Base-by-base conservation (phyloP, 2,888 invertebrate genomes). In the Alentia gelatinosa region DNA sequence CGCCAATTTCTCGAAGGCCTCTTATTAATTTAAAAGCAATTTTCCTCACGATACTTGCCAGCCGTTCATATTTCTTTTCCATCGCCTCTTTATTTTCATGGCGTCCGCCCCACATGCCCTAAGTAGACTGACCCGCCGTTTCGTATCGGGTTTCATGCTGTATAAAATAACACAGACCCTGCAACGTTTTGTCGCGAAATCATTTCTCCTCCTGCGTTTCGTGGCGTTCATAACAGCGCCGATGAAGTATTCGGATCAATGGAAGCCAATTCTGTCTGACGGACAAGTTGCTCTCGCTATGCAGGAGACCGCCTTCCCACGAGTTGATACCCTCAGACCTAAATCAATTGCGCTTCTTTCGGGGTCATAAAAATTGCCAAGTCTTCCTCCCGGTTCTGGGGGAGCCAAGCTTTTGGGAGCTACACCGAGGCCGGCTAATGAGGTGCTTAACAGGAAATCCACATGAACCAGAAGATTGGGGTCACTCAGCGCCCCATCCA, bases 361-460 rank as follows among this genome's bases (percentile, higher is more conserved):
- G 26, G 5, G 23, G 79, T 79, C 12, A 79, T 79, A 79, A 79
- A 79, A 79, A 19, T 35, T 1, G 26, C 15, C 15, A 9, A 79
- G 37, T 56, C 56, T 19, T 56, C 56, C n/a, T 3, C 56, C n/a
- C 56, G 12, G n/a, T 56, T n/a, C 5, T 3, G 9, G 37, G 35
- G 35, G 79, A 79, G 7, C 79, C 39, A 23, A 15, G 7, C 79
- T 79, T 19, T 56, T 19, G 79, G 1, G 35, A 5, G 19, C 79
- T 79, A 37, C 39, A 30, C 30, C 33, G 30, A 30, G 68, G 30
- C 5, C 4, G 30, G 30, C 68, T 68, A 79, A 79, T 79, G 35
- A 79, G 79, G 79, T 79, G 35, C 79, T 79, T 79, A 35, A 79
- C 79, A 79, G 39, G 79, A 79, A 35, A 79, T 79, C 79, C 79